Evolutionary conservation across 2,113 vertebrate genomes (phyloP), one percentile per base, ranked within the genome.

Genomic region (Chrysemys picta): DNA sequence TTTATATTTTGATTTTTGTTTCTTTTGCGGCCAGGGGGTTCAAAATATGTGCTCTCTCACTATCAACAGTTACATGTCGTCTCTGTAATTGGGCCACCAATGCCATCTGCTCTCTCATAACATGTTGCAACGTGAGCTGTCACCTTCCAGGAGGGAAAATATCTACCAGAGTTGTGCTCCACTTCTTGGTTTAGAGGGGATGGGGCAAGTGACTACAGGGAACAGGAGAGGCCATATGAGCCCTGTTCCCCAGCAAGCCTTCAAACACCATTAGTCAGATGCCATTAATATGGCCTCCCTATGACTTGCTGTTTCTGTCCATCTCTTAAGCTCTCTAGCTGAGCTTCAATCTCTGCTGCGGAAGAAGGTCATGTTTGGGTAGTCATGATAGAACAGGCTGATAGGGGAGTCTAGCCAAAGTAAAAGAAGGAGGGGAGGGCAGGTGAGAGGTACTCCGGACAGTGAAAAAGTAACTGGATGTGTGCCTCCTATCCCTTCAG

Each of bases 381-480:
- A 94, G n/a, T 56, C 52, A 49, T 1, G 42, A 90, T 8, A 72
- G 82, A 89, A 69, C 79, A 80, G 35, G 0, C 0, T 1, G 0
- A 12, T 38, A 85, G 54, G 87, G 47, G 14, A 6, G 21, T 42
- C 2, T 56, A 38, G 6, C 52, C 85, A 56, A 89, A 88, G 80
- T 27, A 5, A 27, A 62, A 31, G 57, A 62, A 62, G 27, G 54
- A 10, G 78, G 16, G 25, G 4, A 8, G 5, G 86, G 2, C 3
- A 85, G n/a, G 17, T n/a, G 65, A 62, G 7, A 13, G 5, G 29
- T 78, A 84, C 88, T 35, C 72, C 52, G 50, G 92, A 79, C 80
- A 92, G 89, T 7, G 75, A 8, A 2, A 62, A 59, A 80, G 75
- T 76, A 76, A 45, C 42, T 65, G 83, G 2, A 5, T 29, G 2